Evolutionary conservation across 2,888 invertebrate genomes (phyloP).

Genomic region (Drosophila mercatorum): DNA sequence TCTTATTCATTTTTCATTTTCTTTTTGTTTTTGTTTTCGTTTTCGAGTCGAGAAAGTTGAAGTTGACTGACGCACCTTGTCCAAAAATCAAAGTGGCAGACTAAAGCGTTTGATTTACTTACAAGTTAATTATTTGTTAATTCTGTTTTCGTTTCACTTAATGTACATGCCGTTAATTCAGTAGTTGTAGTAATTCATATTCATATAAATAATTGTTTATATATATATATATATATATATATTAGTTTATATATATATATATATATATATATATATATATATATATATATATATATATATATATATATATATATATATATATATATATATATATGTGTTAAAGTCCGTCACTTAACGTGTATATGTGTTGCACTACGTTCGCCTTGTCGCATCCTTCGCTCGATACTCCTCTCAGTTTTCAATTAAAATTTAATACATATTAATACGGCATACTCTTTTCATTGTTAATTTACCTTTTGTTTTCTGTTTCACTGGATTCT

Average conservation of each 20-base stretch:
- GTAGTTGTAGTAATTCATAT: constrained; percentile 58
- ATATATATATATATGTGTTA: constrained; percentile 40
- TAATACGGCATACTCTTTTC: constrained; percentile 49
- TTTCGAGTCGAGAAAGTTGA: constrained; percentile 63
- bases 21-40: constrained; percentile 20
- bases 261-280: constrained; percentile 45
- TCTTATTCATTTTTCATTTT: background rate
- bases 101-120: constrained; percentile 77
- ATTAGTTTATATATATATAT: constrained; percentile 8
- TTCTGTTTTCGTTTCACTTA: constrained; percentile 63
- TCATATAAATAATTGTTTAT: constrained; percentile 69
- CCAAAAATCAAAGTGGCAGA: constrained; percentile 80
- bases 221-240: constrained; percentile 15
- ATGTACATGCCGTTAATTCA: constrained; percentile 73
- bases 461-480: constrained; percentile 42
- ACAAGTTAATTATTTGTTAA: constrained; percentile 63
- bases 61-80: constrained; percentile 75
- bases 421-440: constrained; percentile 72
- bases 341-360: constrained; percentile 69
- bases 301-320: too few relatives aligned
- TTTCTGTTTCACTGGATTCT: constrained; percentile 41
- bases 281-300: constrained; percentile 48
- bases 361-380: constrained; percentile 43
- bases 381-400: constrained; percentile 11
- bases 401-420: constrained; percentile 44